These are phyloP conservation scores for Sapayoa aenigma DNA, from an alignment of 2,113 vertebrate species.

Conservation along the genomic window DNA sequence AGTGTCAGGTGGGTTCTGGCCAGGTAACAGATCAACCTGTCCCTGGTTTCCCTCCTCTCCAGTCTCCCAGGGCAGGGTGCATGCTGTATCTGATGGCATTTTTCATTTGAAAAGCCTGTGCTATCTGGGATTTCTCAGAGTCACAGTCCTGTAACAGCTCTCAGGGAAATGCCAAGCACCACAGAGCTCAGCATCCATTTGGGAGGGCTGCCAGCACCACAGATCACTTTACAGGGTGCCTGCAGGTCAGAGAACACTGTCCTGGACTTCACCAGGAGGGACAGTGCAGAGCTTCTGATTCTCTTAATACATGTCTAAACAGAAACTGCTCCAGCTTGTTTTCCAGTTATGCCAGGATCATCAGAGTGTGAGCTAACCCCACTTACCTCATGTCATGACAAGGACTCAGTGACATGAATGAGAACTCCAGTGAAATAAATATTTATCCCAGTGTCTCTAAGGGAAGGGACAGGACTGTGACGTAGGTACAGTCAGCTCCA, in stretches of 20 bases:
- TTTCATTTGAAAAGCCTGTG: not conserved
- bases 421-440: not conserved
- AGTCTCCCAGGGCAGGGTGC: not conserved
- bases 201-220: not conserved
- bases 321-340: not conserved
- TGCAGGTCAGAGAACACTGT: not conserved
- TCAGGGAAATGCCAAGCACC: not conserved
- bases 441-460: constrained; percentile 23
- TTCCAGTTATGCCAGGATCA: not conserved
- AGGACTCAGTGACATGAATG: not conserved
- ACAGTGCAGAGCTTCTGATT: not conserved
- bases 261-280: not conserved
- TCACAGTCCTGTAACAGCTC: not conserved
- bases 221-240: not conserved
- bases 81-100: not conserved
- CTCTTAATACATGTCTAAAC: not conserved
- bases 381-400: not conserved
- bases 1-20: not conserved
- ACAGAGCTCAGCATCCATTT: not conserved
- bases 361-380: not conserved
- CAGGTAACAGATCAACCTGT: not conserved
- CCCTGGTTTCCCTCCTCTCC: not conserved
- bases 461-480: not conserved
- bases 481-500: not conserved
- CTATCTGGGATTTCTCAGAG: not conserved